A percentile compares a stretch with the other conserved stretches of the same genome.
These are phyloP conservation scores for Epirrhoe alternata DNA, from an alignment of 2,888 invertebrate genomes.

Conservation along the genomic window DNA sequence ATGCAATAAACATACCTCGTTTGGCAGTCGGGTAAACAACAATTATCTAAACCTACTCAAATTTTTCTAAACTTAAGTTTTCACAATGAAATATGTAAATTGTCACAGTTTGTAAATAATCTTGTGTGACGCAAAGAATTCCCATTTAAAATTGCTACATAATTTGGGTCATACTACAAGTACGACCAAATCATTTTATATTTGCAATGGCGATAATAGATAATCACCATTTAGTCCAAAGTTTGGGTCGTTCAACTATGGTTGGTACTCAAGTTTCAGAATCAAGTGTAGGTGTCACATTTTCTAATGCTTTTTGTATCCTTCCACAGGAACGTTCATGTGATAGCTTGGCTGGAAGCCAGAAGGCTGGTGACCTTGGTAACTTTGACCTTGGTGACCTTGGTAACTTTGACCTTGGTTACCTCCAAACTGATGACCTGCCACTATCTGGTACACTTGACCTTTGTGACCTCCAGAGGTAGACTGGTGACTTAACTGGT, in stretches of 20 bases:
- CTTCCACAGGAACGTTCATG: slow-evolving; percentile 12
- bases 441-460: background rate
- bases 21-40: background rate
- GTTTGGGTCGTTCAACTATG: background rate
- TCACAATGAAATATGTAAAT: no score
- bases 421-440: slow-evolving; percentile 4
- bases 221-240: background rate
- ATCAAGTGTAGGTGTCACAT: background rate
- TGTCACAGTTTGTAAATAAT: no score
- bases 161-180: background rate
- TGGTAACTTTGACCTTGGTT: slow-evolving; percentile 19
- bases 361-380: slow-evolving; percentile 11
- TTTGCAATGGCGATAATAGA: background rate
- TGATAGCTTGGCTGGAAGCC: slow-evolving; percentile 1
- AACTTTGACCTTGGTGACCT: background rate
- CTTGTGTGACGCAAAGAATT: no score
- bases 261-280: background rate
- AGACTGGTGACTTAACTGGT: background rate
- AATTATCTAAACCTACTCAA: background rate
- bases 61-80: no score
- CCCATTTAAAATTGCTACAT: no score
- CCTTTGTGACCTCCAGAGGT: background rate
- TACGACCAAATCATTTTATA: background rate
- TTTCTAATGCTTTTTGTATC: slow-evolving; percentile 22
- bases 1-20: background rate